Conservation (phyloP, 2,888 invertebrate species). For the Chironomus tentans region DNA sequence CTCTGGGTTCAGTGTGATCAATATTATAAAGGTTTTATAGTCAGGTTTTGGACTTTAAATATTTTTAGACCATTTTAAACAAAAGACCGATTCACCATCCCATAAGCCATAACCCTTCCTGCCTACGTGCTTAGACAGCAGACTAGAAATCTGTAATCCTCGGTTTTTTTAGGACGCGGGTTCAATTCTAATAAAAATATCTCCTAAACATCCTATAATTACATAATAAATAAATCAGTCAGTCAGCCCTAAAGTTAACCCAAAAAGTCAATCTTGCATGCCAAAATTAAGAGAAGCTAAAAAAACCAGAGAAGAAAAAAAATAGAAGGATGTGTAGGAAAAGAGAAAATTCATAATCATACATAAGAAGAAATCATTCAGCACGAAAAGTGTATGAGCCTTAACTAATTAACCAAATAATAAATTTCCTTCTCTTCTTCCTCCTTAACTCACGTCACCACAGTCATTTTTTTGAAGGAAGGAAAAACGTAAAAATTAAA, state of each 20-base stretch:
- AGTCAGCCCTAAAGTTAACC: not conserved
- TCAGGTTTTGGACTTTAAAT: too few species aligned
- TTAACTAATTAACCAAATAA: conserved; percentile 12
- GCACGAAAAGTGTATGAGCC: not conserved
- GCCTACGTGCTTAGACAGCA: too few species aligned
- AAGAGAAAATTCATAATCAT: not conserved
- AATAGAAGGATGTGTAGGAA: not conserved
- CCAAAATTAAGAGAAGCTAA: not conserved
- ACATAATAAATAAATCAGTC: not conserved
- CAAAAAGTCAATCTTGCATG: too few species aligned
- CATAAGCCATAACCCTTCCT: too few species aligned
- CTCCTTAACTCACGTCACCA: not conserved
- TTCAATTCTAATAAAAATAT: too few species aligned
- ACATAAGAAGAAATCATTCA: not conserved
- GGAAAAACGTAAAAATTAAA: not conserved
- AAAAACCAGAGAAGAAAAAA: not conserved
- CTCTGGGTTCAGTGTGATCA: too few species aligned
- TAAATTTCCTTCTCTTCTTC: not conserved
- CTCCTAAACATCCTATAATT: too few species aligned
- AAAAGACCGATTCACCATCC: too few species aligned
- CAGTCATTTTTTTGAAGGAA: not conserved
- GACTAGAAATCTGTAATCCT: too few species aligned
- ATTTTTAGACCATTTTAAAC: too few species aligned
- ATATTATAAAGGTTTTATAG: too few species aligned
- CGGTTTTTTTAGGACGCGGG: too few species aligned